Evolutionary conservation across 2,113 vertebrate genomes (phyloP).

Genomic region (Pelusios castaneus): DNA sequence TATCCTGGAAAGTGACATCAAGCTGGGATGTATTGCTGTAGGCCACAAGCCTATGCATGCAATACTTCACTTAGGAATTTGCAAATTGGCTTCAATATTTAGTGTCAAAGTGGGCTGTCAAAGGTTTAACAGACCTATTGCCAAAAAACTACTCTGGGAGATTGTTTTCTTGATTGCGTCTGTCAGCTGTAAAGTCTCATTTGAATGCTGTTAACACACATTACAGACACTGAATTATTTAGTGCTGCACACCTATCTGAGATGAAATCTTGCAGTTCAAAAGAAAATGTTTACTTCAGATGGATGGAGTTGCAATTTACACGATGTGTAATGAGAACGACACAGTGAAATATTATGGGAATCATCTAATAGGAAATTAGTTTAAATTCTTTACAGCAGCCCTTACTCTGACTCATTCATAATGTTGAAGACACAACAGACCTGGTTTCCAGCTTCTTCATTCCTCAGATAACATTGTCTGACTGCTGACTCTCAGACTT

Average conservation of each 20-base stretch:
- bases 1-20: not conserved
- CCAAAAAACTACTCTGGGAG: slow-evolving; percentile 43
- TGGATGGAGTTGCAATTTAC: not conserved
- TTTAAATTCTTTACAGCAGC: not conserved
- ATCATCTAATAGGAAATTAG: accelerated
- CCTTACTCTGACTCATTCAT: not conserved
- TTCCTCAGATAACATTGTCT: accelerated
- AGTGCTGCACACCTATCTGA: not conserved
- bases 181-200: not conserved
- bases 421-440: not conserved
- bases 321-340: accelerated
- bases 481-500: accelerated
- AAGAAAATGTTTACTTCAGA: not conserved
- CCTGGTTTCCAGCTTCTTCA: not conserved
- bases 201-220: slow-evolving; percentile 12
- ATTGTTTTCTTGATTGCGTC: not conserved
- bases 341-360: not conserved
- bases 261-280: not conserved
- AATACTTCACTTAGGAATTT: not conserved
- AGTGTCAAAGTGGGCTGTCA: not conserved
- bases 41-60: not conserved
- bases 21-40: not conserved
- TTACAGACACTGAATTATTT: slow-evolving; percentile 24
- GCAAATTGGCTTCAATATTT: not conserved
- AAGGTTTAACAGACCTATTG: not conserved